Evolutionary conservation across 2,888 invertebrate species (phyloP).

Genomic region (Calliopum simillimum): DNA sequence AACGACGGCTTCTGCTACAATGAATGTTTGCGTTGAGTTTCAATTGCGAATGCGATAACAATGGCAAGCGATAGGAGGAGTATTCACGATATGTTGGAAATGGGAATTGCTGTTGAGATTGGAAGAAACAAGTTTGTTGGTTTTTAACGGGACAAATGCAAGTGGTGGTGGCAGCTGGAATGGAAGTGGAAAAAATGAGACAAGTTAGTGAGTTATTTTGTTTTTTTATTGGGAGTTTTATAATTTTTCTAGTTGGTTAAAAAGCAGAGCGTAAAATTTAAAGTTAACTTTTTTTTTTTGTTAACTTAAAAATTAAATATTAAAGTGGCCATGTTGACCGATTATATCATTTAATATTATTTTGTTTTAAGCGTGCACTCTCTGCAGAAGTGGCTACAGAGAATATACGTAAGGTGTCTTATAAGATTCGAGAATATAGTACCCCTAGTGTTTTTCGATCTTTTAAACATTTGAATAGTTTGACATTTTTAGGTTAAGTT

Average conservation of each 20-base stretch:
- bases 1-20: slow-evolving; percentile 7
- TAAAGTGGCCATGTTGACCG: background rate
- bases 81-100: slow-evolving; percentile 25
- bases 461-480: no score
- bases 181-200: slow-evolving; percentile 3
- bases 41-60: slow-evolving; percentile 32
- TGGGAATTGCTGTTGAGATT: slow-evolving; percentile 39
- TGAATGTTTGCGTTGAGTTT: slow-evolving; percentile 35
- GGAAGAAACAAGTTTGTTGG: slow-evolving; percentile 31
- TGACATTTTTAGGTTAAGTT: no score
- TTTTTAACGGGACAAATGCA: slow-evolving; percentile 48
- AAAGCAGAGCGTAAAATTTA: no score
- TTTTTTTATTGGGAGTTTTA: no score
- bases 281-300: no score
- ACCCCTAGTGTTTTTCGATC: no score
- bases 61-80: slow-evolving; percentile 20
- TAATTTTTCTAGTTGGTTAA: background rate
- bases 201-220: background rate
- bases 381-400: no score
- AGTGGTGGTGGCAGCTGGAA: slow-evolving; percentile 40
- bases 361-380: no score
- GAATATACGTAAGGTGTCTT: no score
- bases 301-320: no score
- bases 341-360: background rate
- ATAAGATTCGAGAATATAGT: no score